phyloP scores from a whole-genome alignment of 2,888 invertebrate species.

The Eremobia ochroleuca region DNA sequence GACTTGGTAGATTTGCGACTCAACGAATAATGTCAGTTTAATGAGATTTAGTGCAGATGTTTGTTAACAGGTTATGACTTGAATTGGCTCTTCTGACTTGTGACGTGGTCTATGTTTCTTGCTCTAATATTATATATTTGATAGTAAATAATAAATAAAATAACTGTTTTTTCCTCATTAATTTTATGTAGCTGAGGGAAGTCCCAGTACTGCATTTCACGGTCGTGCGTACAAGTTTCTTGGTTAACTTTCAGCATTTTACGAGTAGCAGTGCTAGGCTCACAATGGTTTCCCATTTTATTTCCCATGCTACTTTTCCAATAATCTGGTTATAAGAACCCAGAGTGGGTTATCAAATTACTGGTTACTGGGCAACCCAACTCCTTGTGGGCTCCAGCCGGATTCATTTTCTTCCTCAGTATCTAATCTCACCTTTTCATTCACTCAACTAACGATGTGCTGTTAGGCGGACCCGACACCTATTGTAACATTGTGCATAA shows the following conservation, averaged over 20 bases:
- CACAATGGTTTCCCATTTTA: background rate
- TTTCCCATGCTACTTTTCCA: background rate
- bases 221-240: too few relatives aligned
- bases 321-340: background rate
- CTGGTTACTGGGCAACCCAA: too few relatives aligned
- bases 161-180: background rate
- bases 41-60: constrained; percentile 53
- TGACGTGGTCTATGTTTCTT: background rate
- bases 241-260: too few relatives aligned
- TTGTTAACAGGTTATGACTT: constrained; percentile 21
- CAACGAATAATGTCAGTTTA: constrained; percentile 53
- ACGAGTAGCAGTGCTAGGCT: background rate
- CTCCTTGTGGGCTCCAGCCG: too few relatives aligned
- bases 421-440: background rate
- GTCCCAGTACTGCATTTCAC: background rate
- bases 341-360: too few relatives aligned
- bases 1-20: constrained; percentile 54
- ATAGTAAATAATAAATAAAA: background rate
- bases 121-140: background rate
- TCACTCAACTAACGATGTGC: background rate
- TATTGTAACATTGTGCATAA: too few relatives aligned
- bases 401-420: too few relatives aligned
- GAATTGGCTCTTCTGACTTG: background rate
- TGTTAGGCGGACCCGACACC: too few relatives aligned
- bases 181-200: background rate